Base-by-base conservation (phyloP, 92 coral and sea anemone species). In the Parazoanthus atlanticus region DNA sequence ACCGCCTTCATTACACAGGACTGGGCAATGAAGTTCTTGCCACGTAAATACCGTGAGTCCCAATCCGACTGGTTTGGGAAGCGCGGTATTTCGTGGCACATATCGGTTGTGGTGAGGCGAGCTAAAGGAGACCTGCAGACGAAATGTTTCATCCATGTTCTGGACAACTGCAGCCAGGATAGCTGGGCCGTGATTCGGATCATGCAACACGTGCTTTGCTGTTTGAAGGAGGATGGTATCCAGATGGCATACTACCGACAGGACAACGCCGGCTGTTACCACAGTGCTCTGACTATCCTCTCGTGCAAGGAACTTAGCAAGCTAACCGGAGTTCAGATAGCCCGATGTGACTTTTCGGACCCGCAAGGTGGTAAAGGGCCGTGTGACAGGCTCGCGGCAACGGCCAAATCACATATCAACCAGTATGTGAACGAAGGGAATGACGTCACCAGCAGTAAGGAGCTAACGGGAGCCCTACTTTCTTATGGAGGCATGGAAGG, bases 221-320 rank as follows among this genome's bases (percentile, higher is more conserved):
- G n/a, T 34, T 6, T 74, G 6, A 74, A 74, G 79, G 10, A 74
- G 38, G 79, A 74, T 30, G 40, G 36, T 49, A 38, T 26, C 38
- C 43, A 34, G 28, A 74, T 34, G 21, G 46, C 79, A 19, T 84
- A 28, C 66, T 70, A 31, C 34, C 88, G 79, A 30, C 88, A 84
- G 88, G 88, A 84, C 77, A 84, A 84, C 79, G 61, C 79, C 5
- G 88, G 88, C 32, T 84, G 88, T 38, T 84, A 84, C 77, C 78
- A 84, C 31, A 84, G 88, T 71, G 88, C 36, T 54, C 6, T n/a
- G 29, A 69, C 28, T 17, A 15, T 84, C 15, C 8, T 69, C 56
- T 21, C 79, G 36, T 70, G 75, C 34, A 61, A 15, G 28, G 46
- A 82, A 28, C 38, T 36, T 82, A 64, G 86, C 86, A 54, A 65